These are phyloP conservation scores for Octopus sinensis DNA, from an alignment of 1,140 invertebrate genomes.

Conservation along the genomic window DNA sequence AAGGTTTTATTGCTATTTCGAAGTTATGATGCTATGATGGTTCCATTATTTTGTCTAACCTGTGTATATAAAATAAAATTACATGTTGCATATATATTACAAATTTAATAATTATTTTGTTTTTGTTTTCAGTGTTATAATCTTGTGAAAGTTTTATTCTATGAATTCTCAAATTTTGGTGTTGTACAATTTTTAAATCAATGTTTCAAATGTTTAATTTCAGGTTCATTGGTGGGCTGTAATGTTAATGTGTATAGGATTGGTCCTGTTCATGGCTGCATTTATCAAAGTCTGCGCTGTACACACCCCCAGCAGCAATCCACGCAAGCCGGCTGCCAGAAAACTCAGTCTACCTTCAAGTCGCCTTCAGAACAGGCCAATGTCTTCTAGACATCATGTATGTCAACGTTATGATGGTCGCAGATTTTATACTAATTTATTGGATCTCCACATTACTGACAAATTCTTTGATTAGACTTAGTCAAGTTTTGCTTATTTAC, in stretches of 20 bases:
- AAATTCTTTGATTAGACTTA: neutral
- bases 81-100: too few species aligned
- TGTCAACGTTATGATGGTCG: slow-evolving; percentile 2
- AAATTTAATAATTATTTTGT: too few species aligned
- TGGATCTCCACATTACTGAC: neutral
- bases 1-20: too few species aligned
- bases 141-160: too few species aligned
- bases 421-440: slow-evolving; percentile 4
- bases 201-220: slow-evolving; percentile 26
- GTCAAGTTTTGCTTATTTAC: neutral
- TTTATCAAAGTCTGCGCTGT: slow-evolving; percentile 99
- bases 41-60: too few species aligned
- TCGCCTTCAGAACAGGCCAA: slow-evolving; percentile 25
- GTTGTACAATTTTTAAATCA: too few species aligned
- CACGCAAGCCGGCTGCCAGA: slow-evolving; percentile 58
- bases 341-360: slow-evolving; percentile 42
- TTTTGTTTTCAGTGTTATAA: too few species aligned
- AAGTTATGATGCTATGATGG: too few species aligned
- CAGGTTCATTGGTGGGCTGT: slow-evolving; percentile 97
- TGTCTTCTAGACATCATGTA: slow-evolving; percentile 21
- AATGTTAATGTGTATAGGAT: slow-evolving; percentile 81
- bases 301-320: slow-evolving; percentile 96
- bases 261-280: slow-evolving; percentile 94
- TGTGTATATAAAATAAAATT: too few species aligned
- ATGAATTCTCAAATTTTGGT: too few species aligned